phyloP scores from a whole-genome alignment of 2,797 vertebrate genomes.

The Chloroceryle inda region DNA sequence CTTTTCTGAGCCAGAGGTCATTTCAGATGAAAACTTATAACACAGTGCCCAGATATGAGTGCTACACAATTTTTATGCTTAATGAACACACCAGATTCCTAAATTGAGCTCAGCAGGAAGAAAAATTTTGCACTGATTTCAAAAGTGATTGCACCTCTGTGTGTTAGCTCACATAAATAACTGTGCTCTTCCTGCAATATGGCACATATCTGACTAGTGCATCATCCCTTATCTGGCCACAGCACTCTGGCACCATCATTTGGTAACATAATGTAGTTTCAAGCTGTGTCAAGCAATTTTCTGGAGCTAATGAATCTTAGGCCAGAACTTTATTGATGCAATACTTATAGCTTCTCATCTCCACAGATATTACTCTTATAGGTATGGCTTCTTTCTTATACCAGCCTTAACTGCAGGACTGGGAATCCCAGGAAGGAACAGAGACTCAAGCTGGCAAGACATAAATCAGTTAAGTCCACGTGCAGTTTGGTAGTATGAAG shows the following conservation, averaged over 20 bases:
- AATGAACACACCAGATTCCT: neutral
- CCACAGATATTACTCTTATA: neutral
- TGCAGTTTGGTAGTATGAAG: neutral
- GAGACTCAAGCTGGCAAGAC: neutral
- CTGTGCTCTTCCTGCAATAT: neutral
- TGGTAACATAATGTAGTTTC: neutral
- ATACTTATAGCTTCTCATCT: neutral
- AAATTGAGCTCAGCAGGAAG: conserved; percentile 30
- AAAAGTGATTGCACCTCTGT: neutral
- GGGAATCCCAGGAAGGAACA: neutral
- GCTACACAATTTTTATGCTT: neutral
- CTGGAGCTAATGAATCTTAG: neutral
- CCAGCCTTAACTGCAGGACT: neutral
- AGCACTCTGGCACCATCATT: neutral
- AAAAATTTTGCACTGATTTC: conserved; percentile 37
- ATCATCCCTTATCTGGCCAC: neutral
- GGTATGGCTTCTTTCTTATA: neutral
- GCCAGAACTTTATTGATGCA: neutral
- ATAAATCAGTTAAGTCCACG: neutral
- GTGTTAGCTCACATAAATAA: conserved; percentile 13
- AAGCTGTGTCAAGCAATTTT: neutral
- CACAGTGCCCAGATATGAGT: neutral
- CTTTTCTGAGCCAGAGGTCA: conserved; percentile 10
- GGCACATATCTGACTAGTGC: neutral
- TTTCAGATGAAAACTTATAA: conserved; percentile 17